phyloP scores from a whole-genome alignment of 2,888 invertebrate species.

The Morinoia aosen region DNA sequence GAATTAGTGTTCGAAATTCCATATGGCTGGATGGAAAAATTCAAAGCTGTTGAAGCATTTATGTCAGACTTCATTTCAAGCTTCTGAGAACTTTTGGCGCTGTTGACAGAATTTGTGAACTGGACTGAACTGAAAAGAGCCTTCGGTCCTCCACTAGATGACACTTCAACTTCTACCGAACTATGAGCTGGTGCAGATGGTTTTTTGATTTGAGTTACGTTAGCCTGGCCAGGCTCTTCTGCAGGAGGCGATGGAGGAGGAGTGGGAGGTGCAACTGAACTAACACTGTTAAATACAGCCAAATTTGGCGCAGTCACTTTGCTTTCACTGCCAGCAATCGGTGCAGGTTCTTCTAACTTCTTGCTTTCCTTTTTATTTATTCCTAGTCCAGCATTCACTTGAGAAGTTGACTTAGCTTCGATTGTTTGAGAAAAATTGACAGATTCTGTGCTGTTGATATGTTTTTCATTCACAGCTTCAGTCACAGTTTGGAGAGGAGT shows the following conservation, averaged over 20 bases:
- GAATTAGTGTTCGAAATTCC: background rate
- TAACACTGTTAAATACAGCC: background rate
- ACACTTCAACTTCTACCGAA: background rate
- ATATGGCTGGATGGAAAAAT: conserved; percentile 44
- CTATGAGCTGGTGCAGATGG: background rate
- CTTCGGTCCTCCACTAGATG: background rate
- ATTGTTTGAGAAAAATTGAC: too few species aligned
- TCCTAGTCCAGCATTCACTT: background rate
- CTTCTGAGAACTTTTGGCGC: background rate
- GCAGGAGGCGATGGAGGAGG: conserved; percentile 30
- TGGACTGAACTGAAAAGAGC: background rate
- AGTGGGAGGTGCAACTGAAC: conserved; percentile 30
- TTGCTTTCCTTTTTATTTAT: background rate
- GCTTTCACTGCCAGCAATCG: background rate
- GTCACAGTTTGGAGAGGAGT: background rate
- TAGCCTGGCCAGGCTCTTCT: background rate
- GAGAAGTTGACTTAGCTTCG: background rate
- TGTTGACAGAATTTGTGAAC: conserved; percentile 15
- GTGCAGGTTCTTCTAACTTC: background rate
- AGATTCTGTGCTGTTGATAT: background rate
- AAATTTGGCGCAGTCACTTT: background rate
- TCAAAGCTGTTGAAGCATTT: background rate
- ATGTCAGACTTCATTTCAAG: background rate
- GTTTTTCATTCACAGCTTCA: conserved; percentile 39
- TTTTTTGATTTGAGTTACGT: background rate